phyloP scores from a whole-genome alignment of 2,113 vertebrate genomes.

The Odocoileus virginianus region DNA sequence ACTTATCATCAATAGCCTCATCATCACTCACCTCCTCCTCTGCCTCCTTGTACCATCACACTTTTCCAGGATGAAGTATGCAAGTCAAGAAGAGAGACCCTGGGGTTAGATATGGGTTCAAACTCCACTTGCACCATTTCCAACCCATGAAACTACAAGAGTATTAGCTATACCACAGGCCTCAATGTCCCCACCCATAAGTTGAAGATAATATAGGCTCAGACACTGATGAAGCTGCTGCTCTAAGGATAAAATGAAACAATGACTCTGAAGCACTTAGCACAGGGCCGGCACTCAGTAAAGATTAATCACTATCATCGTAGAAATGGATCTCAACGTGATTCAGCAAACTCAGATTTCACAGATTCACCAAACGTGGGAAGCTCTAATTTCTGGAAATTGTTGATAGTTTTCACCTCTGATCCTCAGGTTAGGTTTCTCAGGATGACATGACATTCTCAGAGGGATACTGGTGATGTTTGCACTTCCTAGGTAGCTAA shows the following conservation, averaged over 20 bases:
- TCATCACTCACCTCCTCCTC: not conserved
- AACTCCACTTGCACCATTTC: not conserved
- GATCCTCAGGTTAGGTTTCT: not conserved
- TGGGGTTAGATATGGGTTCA: not conserved
- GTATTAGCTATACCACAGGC: not conserved
- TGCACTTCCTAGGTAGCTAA: rapidly evolving
- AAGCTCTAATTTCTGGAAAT: not conserved
- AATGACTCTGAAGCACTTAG: rapidly evolving
- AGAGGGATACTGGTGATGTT: not conserved
- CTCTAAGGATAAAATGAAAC: not conserved
- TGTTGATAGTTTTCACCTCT: not conserved
- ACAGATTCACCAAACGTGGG: too few species aligned
- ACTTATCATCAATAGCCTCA: not conserved
- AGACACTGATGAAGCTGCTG: rapidly evolving
- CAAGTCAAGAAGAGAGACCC: not conserved
- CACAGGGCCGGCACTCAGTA: not conserved
- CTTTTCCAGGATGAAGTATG: not conserved
- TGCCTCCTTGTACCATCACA: rapidly evolving
- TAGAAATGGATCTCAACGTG: rapidly evolving
- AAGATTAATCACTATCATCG: not conserved
- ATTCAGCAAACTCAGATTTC: too few species aligned
- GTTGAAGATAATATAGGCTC: not conserved
- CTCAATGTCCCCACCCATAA: not conserved
- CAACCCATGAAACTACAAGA: rapidly evolving
- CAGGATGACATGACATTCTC: not conserved